Evolutionary conservation across 2,797 vertebrate species (phyloP).

Genomic region (Macroramphosus scolopax): DNA sequence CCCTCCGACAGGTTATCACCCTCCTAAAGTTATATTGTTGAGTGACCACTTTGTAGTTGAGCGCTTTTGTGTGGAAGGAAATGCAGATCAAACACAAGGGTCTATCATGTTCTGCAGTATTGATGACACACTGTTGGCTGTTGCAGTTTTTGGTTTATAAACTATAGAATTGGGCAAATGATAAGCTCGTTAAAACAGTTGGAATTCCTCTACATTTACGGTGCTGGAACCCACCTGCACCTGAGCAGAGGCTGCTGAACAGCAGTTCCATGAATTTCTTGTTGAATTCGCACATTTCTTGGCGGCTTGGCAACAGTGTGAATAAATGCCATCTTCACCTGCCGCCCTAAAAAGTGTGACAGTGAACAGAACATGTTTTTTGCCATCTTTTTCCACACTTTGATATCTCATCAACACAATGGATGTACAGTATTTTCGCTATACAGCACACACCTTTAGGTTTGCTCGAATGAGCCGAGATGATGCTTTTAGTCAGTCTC

Average conservation of each 20-base stretch:
- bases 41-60: constrained; percentile 22
- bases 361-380: background rate
- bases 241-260: constrained; percentile 68
- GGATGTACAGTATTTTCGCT: background rate
- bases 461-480: constrained; percentile 83
- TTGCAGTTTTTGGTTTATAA: too few species aligned
- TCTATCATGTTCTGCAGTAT: constrained; percentile 1
- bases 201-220: too few species aligned
- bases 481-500: constrained; percentile 83
- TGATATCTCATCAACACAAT: too few species aligned
- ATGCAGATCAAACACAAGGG: constrained; percentile 3
- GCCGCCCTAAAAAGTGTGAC: constrained; percentile 74
- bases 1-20: constrained; percentile 34
- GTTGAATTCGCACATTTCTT: constrained; percentile 78
- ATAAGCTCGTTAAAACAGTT: too few species aligned
- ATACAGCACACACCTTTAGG: constrained; percentile 85
- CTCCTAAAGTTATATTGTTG: constrained; percentile 28
- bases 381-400: too few species aligned
- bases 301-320: constrained; percentile 84
- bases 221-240: constrained; percentile 68
- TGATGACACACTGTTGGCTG: too few species aligned
- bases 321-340: constrained; percentile 88
- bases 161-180: too few species aligned
- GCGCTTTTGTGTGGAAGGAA: constrained; percentile 24
- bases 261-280: constrained; percentile 82